These are phyloP conservation scores for Hypomecis atomaria DNA, from an alignment of 2,888 invertebrate species.

Conservation along the genomic window DNA sequence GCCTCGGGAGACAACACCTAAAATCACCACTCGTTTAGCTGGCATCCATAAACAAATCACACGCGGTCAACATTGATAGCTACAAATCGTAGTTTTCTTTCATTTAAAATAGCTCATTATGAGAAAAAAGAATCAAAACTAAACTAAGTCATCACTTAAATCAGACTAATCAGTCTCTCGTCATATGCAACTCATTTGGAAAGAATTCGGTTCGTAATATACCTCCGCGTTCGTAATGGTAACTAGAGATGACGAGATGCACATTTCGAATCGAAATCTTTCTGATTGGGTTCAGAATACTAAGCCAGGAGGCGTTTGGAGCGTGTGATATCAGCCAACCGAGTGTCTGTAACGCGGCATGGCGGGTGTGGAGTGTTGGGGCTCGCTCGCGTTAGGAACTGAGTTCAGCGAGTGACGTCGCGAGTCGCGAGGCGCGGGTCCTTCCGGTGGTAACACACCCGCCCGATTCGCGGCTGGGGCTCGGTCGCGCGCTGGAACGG, in stretches of 20 bases:
- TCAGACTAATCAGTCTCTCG: no score
- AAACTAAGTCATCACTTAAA: no score
- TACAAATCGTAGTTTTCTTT: no score
- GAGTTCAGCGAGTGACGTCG: slow-evolving; percentile 28
- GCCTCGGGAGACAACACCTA: slow-evolving; percentile 18
- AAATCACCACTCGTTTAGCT: slow-evolving; percentile 1
- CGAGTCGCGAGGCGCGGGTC: slow-evolving; percentile 14
- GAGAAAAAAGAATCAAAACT: no score
- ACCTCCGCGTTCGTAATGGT: no score
- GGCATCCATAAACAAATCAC: background rate
- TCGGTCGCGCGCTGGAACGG: slow-evolving; percentile 47
- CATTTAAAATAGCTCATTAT: no score
- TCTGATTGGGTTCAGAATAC: no score
- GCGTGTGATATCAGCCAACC: slow-evolving; percentile 1
- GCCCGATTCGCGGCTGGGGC: background rate
- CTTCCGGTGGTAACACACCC: slow-evolving; percentile 7
- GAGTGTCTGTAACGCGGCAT: slow-evolving; percentile 1
- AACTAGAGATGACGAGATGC: no score
- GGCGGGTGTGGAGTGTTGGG: slow-evolving; percentile 49
- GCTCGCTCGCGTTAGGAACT: slow-evolving; percentile 54
- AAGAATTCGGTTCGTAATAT: no score
- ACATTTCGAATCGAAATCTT: no score
- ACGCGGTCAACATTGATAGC: background rate
- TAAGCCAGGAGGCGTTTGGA: background rate
- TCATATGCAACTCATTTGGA: no score